Base-by-base conservation (phyloP, 2,113 vertebrate species). In the Prunella fulvescens region DNA sequence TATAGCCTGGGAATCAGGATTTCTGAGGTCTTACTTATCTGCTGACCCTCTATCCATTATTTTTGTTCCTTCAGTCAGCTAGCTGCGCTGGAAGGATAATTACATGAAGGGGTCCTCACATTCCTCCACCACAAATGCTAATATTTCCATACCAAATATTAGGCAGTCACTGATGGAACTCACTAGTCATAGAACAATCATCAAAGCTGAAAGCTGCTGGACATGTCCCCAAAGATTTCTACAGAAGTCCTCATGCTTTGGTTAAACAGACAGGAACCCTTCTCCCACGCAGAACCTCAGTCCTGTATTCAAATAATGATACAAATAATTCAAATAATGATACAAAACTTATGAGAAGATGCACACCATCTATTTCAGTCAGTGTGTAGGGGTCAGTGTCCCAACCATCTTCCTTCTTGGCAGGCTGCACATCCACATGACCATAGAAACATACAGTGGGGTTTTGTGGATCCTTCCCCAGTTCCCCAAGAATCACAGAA, bases 351-450 rank as follows among this genome's bases (percentile, higher is more conserved):
- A 65, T 1, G 5, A 64, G 9, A 9, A 50, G 9, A 26, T 65
- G 85, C 94, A 94, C 88, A 99, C 99, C 99, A 2, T 98, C 51
- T 3, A 98, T 97, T 64, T 99, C 99, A 0, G 98, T 99, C 70
- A 99, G 85, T 6, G 79, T 97, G 91, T 98, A 99, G 7, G 99
- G 99, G 12, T 98, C 98, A 0, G 98, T 98, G 28, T 96, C 93
- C 99, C 99, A 99, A 22, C 99, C 98, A 5, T 99, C 98, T 22
- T 98, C 98, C 31, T 76, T 98, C 81, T 97, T 98, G 9, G 99
- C 99, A 8, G 99, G 98, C 96, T 99, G 99, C 51, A 99, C 98
- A 1, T 99, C 99, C 92, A 99, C 95, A 0, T 99, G 99, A 39
- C 99, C 99, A 1, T 99, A 99, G 82, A 99, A 97, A 91, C 99